Percentiles rank a stretch among this genome's conserved stretches.
Evolutionary conservation across 2,113 vertebrate genomes (phyloP).

Genomic region (Odontophorus gujanensis): DNA sequence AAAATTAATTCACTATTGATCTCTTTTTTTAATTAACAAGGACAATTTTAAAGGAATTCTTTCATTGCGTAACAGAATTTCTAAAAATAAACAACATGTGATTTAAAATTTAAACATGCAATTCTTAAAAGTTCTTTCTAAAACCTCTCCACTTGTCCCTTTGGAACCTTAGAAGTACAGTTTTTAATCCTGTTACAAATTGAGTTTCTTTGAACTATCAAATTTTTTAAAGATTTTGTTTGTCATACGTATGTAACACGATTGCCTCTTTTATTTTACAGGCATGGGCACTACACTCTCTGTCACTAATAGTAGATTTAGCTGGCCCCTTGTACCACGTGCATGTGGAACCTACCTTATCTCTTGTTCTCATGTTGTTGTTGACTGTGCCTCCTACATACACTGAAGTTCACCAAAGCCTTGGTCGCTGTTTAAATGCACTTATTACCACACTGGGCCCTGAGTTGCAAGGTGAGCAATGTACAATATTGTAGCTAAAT

Average conservation of each 20-base stretch:
- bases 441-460: slow-evolving; percentile 83
- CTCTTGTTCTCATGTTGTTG: slow-evolving; percentile 85
- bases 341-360: slow-evolving; percentile 87
- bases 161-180: not conserved
- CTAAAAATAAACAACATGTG: not conserved
- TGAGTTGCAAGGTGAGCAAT: slow-evolving; percentile 82
- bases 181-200: not conserved
- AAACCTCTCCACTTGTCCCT: not conserved
- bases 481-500: not conserved
- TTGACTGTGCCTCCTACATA: slow-evolving; percentile 87
- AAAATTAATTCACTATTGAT: not conserved
- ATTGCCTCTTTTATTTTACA: slow-evolving; percentile 59
- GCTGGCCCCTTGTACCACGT: slow-evolving; percentile 84
- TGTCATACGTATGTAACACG: not conserved
- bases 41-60: not conserved
- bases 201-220: not conserved
- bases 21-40: not conserved
- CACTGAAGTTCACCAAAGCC: slow-evolving; percentile 88
- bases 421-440: slow-evolving; percentile 85
- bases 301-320: slow-evolving; percentile 87
- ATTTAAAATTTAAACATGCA: no score
- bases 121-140: not conserved
- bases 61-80: not conserved
- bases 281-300: slow-evolving; percentile 91
- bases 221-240: not conserved